Conservation (phyloP, 2,888 invertebrate genomes). For the Drosophila trichaetosa region DNA sequence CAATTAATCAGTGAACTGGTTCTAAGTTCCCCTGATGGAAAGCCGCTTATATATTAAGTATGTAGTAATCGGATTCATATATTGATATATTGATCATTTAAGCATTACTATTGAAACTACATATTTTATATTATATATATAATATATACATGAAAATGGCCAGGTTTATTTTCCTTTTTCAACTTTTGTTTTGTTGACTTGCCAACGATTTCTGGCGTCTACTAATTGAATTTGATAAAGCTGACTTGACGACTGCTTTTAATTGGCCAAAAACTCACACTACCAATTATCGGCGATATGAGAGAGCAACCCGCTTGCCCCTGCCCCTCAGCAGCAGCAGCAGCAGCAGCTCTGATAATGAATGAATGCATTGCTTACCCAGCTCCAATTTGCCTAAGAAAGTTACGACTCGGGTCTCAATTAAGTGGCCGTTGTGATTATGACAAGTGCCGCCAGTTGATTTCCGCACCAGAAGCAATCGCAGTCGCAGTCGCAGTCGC, state of each 20-base stretch:
- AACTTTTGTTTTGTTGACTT: constrained; percentile 5
- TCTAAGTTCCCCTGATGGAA: neutral
- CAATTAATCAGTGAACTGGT: neutral
- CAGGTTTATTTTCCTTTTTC: neutral
- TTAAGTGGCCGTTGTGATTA: constrained; percentile 45
- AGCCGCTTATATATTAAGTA: neutral
- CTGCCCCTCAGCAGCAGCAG: neutral
- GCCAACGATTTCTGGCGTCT: constrained; percentile 34
- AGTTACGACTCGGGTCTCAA: constrained; percentile 27
- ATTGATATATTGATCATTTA: neutral
- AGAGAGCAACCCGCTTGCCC: neutral
- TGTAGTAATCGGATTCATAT: neutral
- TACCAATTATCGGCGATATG: constrained; percentile 49
- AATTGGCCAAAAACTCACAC: constrained; percentile 65
- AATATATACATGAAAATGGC: no score
- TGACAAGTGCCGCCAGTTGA: constrained; percentile 40
- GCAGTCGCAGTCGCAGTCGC: neutral
- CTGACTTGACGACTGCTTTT: constrained; percentile 59
- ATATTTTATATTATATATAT: neutral
- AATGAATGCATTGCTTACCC: constrained; percentile 37
- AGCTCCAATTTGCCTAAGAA: constrained; percentile 36
- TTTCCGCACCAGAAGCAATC: constrained; percentile 36
- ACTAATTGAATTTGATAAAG: constrained; percentile 75
- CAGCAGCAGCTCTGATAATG: constrained; percentile 10
- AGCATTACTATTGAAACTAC: neutral